Conservation (phyloP, 2,888 invertebrate species). For the Lordiphosa fenestrarum region DNA sequence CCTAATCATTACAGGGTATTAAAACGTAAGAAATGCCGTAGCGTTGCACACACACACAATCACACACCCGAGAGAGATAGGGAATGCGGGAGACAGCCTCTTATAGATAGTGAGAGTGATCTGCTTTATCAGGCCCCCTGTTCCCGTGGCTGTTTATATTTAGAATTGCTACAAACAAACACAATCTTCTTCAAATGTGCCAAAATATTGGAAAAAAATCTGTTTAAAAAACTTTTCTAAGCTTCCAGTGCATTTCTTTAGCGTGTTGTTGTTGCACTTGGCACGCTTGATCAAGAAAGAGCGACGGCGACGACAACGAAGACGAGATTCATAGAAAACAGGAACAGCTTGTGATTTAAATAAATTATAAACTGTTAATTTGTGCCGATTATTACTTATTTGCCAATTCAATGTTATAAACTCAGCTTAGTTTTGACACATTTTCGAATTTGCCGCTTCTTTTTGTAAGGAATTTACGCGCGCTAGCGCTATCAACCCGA, state of each 20-base stretch:
- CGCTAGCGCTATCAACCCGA: no score
- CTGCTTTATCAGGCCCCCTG: constrained; percentile 53
- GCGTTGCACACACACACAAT: constrained; percentile 31
- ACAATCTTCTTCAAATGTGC: constrained; percentile 20
- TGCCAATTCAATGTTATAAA: no score
- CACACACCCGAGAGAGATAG: constrained; percentile 12
- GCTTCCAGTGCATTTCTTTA: constrained; percentile 20
- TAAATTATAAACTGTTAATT: no score
- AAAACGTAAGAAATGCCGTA: constrained; percentile 36
- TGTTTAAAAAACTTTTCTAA: constrained; percentile 23
- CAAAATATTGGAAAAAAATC: constrained; percentile 35
- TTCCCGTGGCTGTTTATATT: constrained; percentile 39
- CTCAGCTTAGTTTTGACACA: neutral
- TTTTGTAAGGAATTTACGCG: no score
- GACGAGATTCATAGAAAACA: no score
- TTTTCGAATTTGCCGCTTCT: constrained; percentile 11
- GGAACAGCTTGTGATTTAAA: no score
- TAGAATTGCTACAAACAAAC: constrained; percentile 40
- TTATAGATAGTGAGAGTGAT: constrained; percentile 62
- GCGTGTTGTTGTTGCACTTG: constrained; percentile 18
- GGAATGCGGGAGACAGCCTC: constrained; percentile 16
- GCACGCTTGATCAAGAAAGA: no score
- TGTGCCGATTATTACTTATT: no score
- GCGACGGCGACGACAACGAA: no score
- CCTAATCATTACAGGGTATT: constrained; percentile 2